These are phyloP conservation scores for Lordiphosa stackelbergi DNA, from an alignment of 1,140 invertebrate genomes.

Conservation along the genomic window DNA sequence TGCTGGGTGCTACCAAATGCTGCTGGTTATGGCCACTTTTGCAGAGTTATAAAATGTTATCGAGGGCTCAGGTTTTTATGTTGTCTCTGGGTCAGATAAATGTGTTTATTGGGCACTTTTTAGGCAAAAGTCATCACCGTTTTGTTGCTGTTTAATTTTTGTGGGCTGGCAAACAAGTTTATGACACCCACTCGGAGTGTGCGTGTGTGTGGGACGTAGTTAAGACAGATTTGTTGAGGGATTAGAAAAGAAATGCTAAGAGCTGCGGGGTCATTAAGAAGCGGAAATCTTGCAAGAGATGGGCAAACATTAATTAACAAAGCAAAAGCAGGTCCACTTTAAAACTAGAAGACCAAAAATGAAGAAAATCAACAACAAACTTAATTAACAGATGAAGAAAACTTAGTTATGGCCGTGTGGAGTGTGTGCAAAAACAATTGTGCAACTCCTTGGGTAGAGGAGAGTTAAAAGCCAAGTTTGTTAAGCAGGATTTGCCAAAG, in stretches of 20 bases:
- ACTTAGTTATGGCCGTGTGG: no score
- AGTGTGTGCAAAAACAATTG: no score
- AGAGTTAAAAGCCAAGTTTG: no score
- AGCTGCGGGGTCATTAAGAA: slow-evolving; percentile 54
- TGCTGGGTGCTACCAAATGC: slow-evolving; percentile 11
- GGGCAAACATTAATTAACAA: no score
- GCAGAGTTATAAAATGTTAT: slow-evolving; percentile 69
- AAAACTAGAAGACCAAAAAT: no score
- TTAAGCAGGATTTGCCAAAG: no score
- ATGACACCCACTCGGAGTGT: slow-evolving; percentile 52
- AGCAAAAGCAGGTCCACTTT: no score
- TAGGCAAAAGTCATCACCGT: slow-evolving; percentile 24
- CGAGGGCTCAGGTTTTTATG: slow-evolving; percentile 70
- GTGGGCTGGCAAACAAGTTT: slow-evolving; percentile 49
- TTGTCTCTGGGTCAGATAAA: slow-evolving; percentile 63
- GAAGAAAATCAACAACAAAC: no score
- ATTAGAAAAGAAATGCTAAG: slow-evolving; percentile 55
- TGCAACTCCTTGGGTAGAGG: no score
- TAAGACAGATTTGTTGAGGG: slow-evolving; percentile 60
- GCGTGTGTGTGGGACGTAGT: slow-evolving; percentile 19
- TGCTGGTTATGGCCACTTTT: slow-evolving; percentile 54
- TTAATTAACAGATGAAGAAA: no score
- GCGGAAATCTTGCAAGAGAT: slow-evolving; percentile 3
- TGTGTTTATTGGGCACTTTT: slow-evolving; percentile 69
- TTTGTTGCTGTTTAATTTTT: slow-evolving; percentile 55